Base-by-base conservation (phyloP, 2,797 vertebrate genomes). In the Poliocrania exsul region DNA sequence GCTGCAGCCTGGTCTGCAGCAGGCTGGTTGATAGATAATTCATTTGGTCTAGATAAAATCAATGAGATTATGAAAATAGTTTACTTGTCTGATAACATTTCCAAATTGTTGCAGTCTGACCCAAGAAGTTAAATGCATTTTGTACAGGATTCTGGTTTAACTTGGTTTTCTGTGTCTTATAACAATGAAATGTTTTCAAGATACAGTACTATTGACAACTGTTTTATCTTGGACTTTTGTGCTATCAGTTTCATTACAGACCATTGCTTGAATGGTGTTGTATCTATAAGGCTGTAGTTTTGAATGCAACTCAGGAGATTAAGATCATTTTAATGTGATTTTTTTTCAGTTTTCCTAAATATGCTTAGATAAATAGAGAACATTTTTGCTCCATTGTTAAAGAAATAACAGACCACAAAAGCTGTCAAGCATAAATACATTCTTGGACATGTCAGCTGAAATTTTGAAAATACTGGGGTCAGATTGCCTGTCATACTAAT, bases 271-370 rank as follows among this genome's bases (percentile, higher is more conserved):
- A 82, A 57, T 21, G 56, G 10, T 70, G 10, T 5, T 88, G 8
- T 49, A 40, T 47, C 57, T 83, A 2, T 66, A 74, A 57, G 6
- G 42, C 31, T 67, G 47, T 93, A 74, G 54, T 23, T 90, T 79
- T 85, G 65, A 93, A 51, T 81, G 31, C 46, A 73, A 9, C 67
- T 82, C 46, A 20, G 65, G 65, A 90, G 81, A 60, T 82, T 20
- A 86, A 69, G 78, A 92, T 90, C 50, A 77, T 88, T 85, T 92
- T 85, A 74, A 82, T 91, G 51, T 44, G 49, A 94, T 92, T 88
- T 89, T 72, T 92, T 73, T 92, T 95, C 67, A 7, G 24, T 93
- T 96, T 95, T 94, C 81, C 51, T 49, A 77, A 93, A 75, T 87
- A 73, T 64, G 58, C 77, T 77, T 73, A 44, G 51, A 84, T 84